Base-by-base conservation (phyloP, 64 coral and sea anemone genomes). In the Stichodactyla helianthus region DNA sequence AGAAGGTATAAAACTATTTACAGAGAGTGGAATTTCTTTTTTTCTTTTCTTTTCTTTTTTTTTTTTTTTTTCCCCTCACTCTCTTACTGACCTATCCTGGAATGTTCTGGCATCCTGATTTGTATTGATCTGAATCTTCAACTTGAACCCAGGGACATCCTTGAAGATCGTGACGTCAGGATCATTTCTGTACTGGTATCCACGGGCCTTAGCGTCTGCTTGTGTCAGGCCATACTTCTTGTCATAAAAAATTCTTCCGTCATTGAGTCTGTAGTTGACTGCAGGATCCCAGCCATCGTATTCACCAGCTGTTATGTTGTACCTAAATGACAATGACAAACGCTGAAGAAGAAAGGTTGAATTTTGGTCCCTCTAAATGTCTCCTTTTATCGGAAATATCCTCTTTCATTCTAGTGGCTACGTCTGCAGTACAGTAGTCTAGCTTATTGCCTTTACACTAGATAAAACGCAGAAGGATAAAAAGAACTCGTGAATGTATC, bases 261-360 rank as follows among this genome's bases (percentile, higher is more conserved):
- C 35, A 84, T 95, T 99, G 50, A 90, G 20, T 18, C 86, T 89
- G 18, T 89, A 87, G 82, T 99, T 95, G 7, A 93, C 83, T 52
- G 67, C 26, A 5, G 90, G 79, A 51, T 91, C 74, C 97, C 97
- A 99, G 2, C 93, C 93, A 86, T 99, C 88, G 79, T 89, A 99
- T 19, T 99, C 97, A 25, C 97, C 97, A 62, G 97, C 92, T 65
- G 97, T 92, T 63, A 99, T 99, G 82, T 99, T 99, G 90, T 99
- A 99, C 80, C 95, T 98, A 71, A 19, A 71, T 44, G 35, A 44
- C 35, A 44, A 44, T 1, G 35, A 44, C 0, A 44, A 44, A 44
- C 35, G 35, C 35, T 1, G 2, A 44, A 44, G 35, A 44, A 44
- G 35, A 44, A 44, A 44, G 35, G 4, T 3, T 44, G 2, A 44